Base-by-base conservation (phyloP, 23 tunicate genomes). In the Diplosoma virens region DNA sequence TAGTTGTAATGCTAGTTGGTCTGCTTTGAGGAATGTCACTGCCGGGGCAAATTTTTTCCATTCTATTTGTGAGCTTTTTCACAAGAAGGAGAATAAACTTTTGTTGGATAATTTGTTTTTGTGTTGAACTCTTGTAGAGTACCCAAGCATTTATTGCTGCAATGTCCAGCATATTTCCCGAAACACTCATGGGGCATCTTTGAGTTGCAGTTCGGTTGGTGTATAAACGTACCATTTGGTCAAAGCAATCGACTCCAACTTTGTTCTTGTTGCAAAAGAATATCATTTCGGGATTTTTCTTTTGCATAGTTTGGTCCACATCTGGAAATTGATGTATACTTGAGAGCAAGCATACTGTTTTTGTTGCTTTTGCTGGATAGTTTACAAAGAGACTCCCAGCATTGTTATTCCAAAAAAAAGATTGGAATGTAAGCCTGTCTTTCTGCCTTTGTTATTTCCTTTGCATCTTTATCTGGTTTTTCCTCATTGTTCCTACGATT, bases 151-250 rank as follows among this genome's bases (percentile, higher is more conserved):
- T n/a, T n/a, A n/a, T n/a, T n/a, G n/a, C n/a, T n/a, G 35, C 70
- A 27, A 63, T 26, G 16, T 25, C 6, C 70, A 63, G 70, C 9
- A 63, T 63, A n/a, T 28, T 63, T 27, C 35, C 70, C 70, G 36
- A 63, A 55, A 16, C 24, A 55, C 63, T 55, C 63, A 55, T 16
- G 20, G 63, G 37, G 36, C 70, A 63, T n/a, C 70, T 63, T 5
- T 36, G 35, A n/a, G 63, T 14, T 11, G 63, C 63, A 20, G 63
- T 11, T 55, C 63, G 63, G 6, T 22, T 55, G 63, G 63, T 55
- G 24, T 55, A 55, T 25, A 55, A 55, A 20, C 70, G 70, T 26
- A 36, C 70, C 70, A 63, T 63, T 63, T 63, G 70, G 20, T 63
- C 70, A 28, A 63, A 63, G 37, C 35, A 28, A 30, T 63, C 70